Conservation (phyloP, 2,888 invertebrate species). For the Orthonevra nobilis region DNA sequence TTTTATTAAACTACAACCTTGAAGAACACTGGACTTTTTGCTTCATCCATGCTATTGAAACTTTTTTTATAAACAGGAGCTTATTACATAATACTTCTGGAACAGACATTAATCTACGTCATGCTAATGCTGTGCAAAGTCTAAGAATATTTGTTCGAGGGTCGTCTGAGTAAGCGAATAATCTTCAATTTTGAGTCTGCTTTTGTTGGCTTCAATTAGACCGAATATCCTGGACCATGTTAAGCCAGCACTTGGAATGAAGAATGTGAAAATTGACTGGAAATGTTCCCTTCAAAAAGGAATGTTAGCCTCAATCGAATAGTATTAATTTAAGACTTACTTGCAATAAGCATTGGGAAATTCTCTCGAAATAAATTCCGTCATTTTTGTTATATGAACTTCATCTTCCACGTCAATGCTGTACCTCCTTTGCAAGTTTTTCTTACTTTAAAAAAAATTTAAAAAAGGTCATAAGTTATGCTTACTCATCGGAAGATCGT, state of each 20-base stretch:
- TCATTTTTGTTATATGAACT: conserved; percentile 72
- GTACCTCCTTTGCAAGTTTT: no score
- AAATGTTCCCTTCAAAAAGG: conserved; percentile 84
- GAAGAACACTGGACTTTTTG: no score
- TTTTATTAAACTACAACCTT: no score
- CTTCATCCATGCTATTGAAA: no score
- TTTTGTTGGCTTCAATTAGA: conserved; percentile 84
- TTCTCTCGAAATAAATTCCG: conserved; percentile 74
- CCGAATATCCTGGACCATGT: conserved; percentile 87
- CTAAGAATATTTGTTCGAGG: conserved; percentile 91
- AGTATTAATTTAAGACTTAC: conserved; percentile 71
- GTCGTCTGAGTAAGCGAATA: conserved; percentile 91
- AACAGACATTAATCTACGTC: no score
- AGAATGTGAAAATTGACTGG: conserved; percentile 86
- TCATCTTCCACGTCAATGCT: conserved; percentile 41
- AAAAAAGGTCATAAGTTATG: no score
- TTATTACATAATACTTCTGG: no score
- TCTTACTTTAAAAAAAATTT: no score
- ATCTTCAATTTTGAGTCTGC: conserved; percentile 84
- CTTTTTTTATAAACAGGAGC: no score
- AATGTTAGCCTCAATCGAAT: conserved; percentile 64
- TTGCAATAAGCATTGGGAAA: conserved; percentile 75
- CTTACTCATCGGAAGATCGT: no score
- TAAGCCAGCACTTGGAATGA: conserved; percentile 82
- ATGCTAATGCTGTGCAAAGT: no score